These are phyloP conservation scores for Acropora tenuis DNA, from an alignment of 64 coral and sea anemone species.

Conservation along the genomic window DNA sequence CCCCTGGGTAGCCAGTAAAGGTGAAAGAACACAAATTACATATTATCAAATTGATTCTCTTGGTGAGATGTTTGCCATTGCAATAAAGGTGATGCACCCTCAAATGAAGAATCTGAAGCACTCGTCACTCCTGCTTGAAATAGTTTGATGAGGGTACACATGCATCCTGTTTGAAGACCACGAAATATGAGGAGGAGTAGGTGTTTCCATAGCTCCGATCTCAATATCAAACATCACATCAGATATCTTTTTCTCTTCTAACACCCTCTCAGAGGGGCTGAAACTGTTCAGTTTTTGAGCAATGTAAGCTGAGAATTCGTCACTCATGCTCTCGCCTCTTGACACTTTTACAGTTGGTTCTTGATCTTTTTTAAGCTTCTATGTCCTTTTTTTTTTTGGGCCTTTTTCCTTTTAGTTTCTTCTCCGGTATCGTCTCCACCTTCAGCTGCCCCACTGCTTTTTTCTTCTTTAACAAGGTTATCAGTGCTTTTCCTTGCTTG, in stretches of 20 bases:
- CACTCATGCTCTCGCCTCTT: not conserved
- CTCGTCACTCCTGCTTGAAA: not conserved
- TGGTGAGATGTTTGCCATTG: conserved; percentile 3
- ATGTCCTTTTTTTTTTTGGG: not conserved
- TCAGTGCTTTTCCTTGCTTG: too few relatives aligned
- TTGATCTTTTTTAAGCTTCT: not conserved
- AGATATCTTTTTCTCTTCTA: not conserved
- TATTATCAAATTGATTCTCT: conserved; percentile 11
- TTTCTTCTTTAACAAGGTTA: too few relatives aligned
- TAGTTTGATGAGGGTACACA: not conserved
- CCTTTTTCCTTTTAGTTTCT: too few relatives aligned
- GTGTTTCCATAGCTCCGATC: conserved; percentile 7
- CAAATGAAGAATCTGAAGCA: conserved; percentile 11
- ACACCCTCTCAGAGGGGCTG: not conserved
- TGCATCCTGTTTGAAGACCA: conserved; percentile 6
- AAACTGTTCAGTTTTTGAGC: conserved; percentile 15
- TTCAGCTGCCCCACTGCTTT: too few relatives aligned
- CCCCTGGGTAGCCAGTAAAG: too few relatives aligned
- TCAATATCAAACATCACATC: conserved; percentile 4
- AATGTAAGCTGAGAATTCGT: conserved; percentile 3
- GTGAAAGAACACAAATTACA: not conserved
- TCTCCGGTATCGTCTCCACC: too few relatives aligned
- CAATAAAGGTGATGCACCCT: not conserved
- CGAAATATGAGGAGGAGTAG: not conserved
- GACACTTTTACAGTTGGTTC: not conserved